Percentiles rank a stretch among this genome's conserved stretches.
phyloP scores from a whole-genome alignment of 2,113 vertebrate species.

The Peromyscus californicus region DNA sequence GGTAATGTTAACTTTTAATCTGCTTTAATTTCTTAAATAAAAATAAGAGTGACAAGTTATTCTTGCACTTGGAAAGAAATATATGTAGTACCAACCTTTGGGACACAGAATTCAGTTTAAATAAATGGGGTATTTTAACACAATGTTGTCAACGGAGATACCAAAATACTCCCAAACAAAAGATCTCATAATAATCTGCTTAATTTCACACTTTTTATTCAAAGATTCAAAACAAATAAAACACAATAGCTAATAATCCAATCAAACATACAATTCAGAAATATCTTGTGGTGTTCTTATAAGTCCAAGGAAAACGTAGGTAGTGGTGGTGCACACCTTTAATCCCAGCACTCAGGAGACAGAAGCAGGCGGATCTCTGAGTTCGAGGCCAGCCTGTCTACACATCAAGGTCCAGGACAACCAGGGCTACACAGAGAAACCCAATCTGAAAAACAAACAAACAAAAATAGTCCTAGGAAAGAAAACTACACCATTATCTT shows the following conservation, averaged over 20 bases:
- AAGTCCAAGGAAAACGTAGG: conserved; percentile 87
- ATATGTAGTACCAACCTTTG: background rate
- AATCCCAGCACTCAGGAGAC: background rate
- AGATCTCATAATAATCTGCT: background rate
- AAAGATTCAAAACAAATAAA: conserved; percentile 95
- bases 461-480: conserved; percentile 92
- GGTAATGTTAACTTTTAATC: background rate
- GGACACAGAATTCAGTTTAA: background rate
- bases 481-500: conserved; percentile 92
- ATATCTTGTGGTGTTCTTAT: conserved; percentile 94
- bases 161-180: conserved; percentile 47
- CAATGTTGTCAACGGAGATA: background rate
- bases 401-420: background rate
- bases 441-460: background rate
- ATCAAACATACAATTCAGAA: conserved; percentile 94
- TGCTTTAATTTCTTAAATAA: conserved; percentile 35
- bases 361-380: background rate
- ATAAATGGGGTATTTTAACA: conserved; percentile 19
- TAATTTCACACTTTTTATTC: conserved; percentile 92
- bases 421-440: background rate
- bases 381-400: background rate
- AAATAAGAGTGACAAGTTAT: background rate
- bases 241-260: conserved; percentile 96
- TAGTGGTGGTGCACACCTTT: background rate
- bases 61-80: background rate